Conservation (phyloP, 2,113 vertebrate species). For the Motacilla tschutschensis region DNA sequence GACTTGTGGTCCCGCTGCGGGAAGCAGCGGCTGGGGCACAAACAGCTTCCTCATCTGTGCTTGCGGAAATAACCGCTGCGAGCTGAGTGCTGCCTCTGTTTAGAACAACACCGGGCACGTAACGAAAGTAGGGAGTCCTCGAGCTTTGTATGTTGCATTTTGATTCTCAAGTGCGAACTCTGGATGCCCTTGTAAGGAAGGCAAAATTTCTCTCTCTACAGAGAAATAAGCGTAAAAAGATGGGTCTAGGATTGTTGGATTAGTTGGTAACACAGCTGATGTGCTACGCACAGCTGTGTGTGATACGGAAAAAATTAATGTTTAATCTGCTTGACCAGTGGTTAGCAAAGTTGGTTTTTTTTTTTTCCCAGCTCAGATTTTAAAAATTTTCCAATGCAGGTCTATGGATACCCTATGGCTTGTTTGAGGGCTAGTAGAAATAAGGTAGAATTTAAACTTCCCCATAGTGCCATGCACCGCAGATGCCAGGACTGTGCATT, state of each 20-base stretch:
- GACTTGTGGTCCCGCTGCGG: not conserved
- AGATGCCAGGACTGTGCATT: not conserved
- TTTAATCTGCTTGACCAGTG: not conserved
- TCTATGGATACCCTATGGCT: not conserved
- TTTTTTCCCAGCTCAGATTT: not conserved
- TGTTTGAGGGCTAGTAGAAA: not conserved
- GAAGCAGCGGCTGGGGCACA: not conserved
- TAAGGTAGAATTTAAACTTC: not conserved
- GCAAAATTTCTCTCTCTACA: not conserved
- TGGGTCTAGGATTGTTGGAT: not conserved
- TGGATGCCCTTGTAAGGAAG: not conserved
- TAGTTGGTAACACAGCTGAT: not conserved
- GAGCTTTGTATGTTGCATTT: accelerated
- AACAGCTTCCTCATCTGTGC: accelerated
- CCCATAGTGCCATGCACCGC: accelerated
- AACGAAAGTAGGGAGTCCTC: accelerated
- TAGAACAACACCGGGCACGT: accelerated
- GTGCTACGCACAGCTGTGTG: too few relatives aligned
- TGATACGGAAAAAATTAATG: not conserved
- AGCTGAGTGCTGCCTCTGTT: not conserved
- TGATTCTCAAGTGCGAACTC: accelerated
- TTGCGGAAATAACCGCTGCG: not conserved
- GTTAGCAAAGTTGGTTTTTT: not conserved
- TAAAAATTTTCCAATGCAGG: accelerated
- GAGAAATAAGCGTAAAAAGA: not conserved